These are phyloP conservation scores for Lophius piscatorius DNA, from an alignment of 2,113 vertebrate genomes.

Conservation along the genomic window DNA sequence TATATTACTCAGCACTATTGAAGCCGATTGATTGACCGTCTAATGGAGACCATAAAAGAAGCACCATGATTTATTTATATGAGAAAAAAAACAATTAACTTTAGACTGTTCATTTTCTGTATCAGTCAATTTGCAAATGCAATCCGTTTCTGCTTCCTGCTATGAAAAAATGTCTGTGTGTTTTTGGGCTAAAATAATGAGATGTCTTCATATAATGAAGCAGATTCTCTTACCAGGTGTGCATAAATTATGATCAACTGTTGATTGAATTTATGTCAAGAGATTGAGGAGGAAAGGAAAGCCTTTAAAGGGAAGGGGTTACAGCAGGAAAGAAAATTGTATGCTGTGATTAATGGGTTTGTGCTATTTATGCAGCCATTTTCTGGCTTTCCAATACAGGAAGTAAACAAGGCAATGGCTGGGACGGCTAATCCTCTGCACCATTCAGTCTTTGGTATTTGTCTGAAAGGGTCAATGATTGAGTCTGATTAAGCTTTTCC, in stretches of 20 bases:
- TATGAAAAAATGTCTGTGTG: slow-evolving; percentile 24
- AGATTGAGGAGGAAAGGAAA: slow-evolving; percentile 69
- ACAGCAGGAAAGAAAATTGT: slow-evolving; percentile 48
- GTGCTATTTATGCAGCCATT: slow-evolving; percentile 52
- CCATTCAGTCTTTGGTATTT: slow-evolving; percentile 56
- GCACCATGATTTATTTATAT: not conserved
- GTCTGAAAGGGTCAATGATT: slow-evolving; percentile 81
- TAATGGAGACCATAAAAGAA: too few species aligned
- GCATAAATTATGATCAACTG: slow-evolving; percentile 63
- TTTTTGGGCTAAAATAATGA: slow-evolving; percentile 52
- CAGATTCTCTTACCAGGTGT: slow-evolving; percentile 41
- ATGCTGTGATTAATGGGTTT: slow-evolving; percentile 57
- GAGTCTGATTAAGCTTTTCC: slow-evolving; percentile 71
- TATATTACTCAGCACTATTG: too few species aligned
- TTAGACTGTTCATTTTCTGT: slow-evolving; percentile 22
- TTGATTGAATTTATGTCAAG: slow-evolving; percentile 68
- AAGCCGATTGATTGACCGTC: too few species aligned
- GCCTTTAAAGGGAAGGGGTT: slow-evolving; percentile 33
- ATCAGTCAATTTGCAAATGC: slow-evolving; percentile 36
- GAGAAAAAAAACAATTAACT: too few species aligned
- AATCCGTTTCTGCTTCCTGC: slow-evolving; percentile 11
- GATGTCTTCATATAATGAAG: slow-evolving; percentile 63
- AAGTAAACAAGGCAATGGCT: slow-evolving; percentile 60
- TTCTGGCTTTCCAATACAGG: slow-evolving; percentile 52
- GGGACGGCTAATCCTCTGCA: slow-evolving; percentile 52